A percentile compares a stretch with the other conserved stretches of the same genome.
Evolutionary conservation across 2,888 invertebrate genomes (phyloP).

Genomic region (Eupithecia inturbata): DNA sequence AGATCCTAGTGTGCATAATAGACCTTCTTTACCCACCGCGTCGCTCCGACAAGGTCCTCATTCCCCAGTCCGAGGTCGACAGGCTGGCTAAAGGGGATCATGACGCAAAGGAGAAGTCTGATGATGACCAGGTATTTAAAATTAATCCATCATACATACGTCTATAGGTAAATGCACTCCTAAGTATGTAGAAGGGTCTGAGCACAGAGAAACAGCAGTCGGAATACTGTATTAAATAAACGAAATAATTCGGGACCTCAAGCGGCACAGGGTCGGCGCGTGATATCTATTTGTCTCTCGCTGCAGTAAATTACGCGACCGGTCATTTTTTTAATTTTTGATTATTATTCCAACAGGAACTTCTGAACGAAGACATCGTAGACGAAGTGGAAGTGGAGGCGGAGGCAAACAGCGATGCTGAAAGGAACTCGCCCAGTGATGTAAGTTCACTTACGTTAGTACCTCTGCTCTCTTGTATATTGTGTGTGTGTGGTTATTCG

Average conservation of each 20-base stretch:
- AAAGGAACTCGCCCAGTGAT: slow-evolving; percentile 77
- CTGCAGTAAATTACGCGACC: too few species aligned
- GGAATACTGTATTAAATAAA: too few species aligned
- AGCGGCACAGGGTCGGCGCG: too few species aligned
- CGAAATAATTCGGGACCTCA: too few species aligned
- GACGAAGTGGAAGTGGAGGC: slow-evolving; percentile 85
- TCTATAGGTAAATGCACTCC: too few species aligned
- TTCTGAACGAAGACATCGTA: slow-evolving; percentile 87
- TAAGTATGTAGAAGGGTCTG: too few species aligned
- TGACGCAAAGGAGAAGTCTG: slow-evolving; percentile 56
- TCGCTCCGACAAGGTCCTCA: slow-evolving; percentile 60
- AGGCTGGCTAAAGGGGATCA: slow-evolving; percentile 65
- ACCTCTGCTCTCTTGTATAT: background rate
- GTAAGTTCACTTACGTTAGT: slow-evolving; percentile 57
- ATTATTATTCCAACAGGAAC: slow-evolving; percentile 77
- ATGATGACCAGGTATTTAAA: slow-evolving; percentile 68
- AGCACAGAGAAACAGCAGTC: too few species aligned
- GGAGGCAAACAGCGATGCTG: slow-evolving; percentile 74
- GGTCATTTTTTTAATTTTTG: too few species aligned
- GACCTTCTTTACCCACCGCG: slow-evolving; percentile 93
- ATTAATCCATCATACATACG: too few species aligned
- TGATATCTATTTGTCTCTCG: too few species aligned
- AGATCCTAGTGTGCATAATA: slow-evolving; percentile 93
- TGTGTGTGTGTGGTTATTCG: background rate
- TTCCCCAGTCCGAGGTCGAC: slow-evolving; percentile 62